Conservation (phyloP, 2,888 invertebrate genomes). For the Saturnia pavonia region DNA sequence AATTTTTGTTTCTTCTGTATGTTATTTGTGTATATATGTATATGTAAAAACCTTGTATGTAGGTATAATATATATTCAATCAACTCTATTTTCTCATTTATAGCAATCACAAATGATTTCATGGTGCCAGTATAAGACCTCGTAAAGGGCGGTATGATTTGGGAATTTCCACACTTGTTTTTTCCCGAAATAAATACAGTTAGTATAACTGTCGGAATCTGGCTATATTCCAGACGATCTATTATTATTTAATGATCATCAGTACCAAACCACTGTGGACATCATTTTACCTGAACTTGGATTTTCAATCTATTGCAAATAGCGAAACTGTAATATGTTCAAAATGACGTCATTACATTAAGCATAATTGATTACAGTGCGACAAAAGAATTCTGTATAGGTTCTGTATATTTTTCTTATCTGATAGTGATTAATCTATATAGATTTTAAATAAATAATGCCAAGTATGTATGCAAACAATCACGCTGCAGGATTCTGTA, state of each 20-base stretch:
- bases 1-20: neutral
- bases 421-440: conserved; percentile 39
- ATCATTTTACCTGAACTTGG: neutral
- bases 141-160: conserved; percentile 45
- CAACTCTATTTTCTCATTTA: neutral
- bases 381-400: conserved; percentile 5
- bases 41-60: neutral
- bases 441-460: conserved; percentile 39
- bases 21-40: neutral
- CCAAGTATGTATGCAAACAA: conserved; percentile 47
- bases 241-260: conserved; percentile 59
- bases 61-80: neutral
- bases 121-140: conserved; percentile 36
- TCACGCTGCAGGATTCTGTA: conserved; percentile 35
- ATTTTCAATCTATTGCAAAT: neutral
- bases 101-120: conserved; percentile 24
- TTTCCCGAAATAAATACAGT: conserved; percentile 43
- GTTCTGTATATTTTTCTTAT: conserved; percentile 38
- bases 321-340: neutral
- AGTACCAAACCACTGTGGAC: conserved; percentile 28
- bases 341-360: neutral
- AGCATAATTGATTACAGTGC: neutral
- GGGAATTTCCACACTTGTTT: conserved; percentile 38
- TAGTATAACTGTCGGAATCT: conserved; percentile 38
- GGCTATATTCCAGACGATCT: conserved; percentile 53